Base-by-base conservation (phyloP, 2,113 vertebrate genomes). In the Vidua chalybeata region DNA sequence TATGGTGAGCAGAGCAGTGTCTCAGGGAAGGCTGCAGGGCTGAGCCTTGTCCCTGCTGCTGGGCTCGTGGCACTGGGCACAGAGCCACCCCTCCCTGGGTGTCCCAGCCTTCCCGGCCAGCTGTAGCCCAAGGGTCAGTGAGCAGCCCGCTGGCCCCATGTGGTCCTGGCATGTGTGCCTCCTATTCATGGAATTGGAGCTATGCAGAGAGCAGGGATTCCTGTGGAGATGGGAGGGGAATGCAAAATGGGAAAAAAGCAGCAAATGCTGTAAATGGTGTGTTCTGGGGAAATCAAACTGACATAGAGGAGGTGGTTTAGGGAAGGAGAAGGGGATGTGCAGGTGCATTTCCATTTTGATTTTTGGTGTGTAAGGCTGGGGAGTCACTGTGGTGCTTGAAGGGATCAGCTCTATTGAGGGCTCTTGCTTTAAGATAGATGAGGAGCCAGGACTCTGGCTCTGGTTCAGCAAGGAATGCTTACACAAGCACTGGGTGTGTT, bases 131-230 rank as follows among this genome's bases (percentile, higher is more conserved):
- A 46, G 80, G 81, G 52, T 78, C 1, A 9, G 52, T 10, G 54
- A 83, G 84, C 83, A 66, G 93, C 54, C 72, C 2, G 33, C 82
- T 89, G 91, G 90, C 86, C 58, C 62, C 41, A 27, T 49, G 89
- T 80, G 79, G 71, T 68, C 45, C 83, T 96, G 93, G 93, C 94
- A 92, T 43, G 17, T 1, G 15, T 69, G 54, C 63, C 54, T 85
- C 72, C 91, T 96, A 86, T 96, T 96, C 78, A 93, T 94, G 89
- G 85, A 20, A 7, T 55, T 15, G 26, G 89, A 91, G 71, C 63
- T 59, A 41, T 17, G 56, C 92, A 92, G 87, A 56, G 80, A 92
- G 83, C 63, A n/a, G 63, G 33, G 73, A 87, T 76, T 87, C 84
- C 93, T 87, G 69, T 2, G 2, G 91, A 66, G 84, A 83, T 52